These are phyloP conservation scores for Hofmannophila pseudospretella DNA, from an alignment of 2,888 invertebrate species.

Conservation along the genomic window DNA sequence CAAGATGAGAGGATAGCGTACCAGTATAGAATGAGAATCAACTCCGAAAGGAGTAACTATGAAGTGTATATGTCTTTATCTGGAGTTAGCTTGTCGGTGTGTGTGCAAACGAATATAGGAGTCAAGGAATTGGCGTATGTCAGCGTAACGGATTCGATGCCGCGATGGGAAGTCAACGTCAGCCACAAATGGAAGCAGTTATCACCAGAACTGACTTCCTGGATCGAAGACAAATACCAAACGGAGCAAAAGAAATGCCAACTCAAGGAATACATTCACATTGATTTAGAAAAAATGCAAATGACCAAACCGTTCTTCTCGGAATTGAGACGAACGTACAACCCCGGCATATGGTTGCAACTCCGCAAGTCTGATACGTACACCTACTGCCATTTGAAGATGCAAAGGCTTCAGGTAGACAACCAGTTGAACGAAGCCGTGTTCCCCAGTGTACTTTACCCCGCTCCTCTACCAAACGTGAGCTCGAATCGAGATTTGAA, in stretches of 20 bases:
- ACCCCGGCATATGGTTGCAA: constrained; percentile 86
- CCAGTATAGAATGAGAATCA: constrained; percentile 76
- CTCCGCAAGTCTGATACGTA: constrained; percentile 83
- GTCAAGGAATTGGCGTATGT: constrained; percentile 83
- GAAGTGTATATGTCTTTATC: constrained; percentile 84
- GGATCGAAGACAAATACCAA: constrained; percentile 89
- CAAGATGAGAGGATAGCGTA: constrained; percentile 85
- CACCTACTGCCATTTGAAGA: constrained; percentile 81
- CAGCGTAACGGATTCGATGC: constrained; percentile 82
- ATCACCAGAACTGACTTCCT: constrained; percentile 85
- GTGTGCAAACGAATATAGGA: constrained; percentile 53
- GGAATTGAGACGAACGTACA: constrained; percentile 83
- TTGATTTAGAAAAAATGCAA: constrained; percentile 90
- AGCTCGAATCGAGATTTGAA: constrained; percentile 43
- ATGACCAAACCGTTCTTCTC: constrained; percentile 93
- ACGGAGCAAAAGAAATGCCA: constrained; percentile 84
- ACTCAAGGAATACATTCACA: constrained; percentile 86
- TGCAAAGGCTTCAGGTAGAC: constrained; percentile 85
- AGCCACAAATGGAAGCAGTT: constrained; percentile 88
- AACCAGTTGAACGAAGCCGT: constrained; percentile 85
- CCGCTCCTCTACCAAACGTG: constrained; percentile 74
- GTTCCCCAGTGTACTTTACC: constrained; percentile 82
- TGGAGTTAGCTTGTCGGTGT: constrained; percentile 81
- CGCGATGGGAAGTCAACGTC: constrained; percentile 89
- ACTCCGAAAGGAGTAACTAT: constrained; percentile 82